Conservation (phyloP, 2,113 vertebrate genomes). For the Rafetus swinhoei region DNA sequence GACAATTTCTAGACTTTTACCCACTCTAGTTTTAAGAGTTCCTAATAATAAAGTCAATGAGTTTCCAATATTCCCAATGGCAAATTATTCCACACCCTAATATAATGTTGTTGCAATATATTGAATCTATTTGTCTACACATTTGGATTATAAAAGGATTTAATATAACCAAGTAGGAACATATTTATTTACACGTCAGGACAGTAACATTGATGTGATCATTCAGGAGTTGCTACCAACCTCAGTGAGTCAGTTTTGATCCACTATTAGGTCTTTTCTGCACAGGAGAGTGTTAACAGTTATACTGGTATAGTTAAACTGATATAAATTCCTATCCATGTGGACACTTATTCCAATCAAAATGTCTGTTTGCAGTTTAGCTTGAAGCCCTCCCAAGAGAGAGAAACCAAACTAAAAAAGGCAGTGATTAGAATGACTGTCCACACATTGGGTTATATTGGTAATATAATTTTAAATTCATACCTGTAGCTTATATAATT, state of each 20-base stretch:
- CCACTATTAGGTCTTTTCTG: conserved; percentile 7
- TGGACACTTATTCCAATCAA: neutral
- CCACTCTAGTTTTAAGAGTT: conserved; percentile 1
- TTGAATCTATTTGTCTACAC: conserved; percentile 44
- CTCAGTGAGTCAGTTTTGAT: conserved; percentile 13
- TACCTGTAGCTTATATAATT: neutral
- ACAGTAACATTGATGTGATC: conserved; percentile 13
- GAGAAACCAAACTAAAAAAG: neutral
- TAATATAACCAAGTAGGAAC: conserved; percentile 20
- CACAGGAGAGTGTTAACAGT: neutral
- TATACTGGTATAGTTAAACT: neutral
- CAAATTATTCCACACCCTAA: rapidly evolving
- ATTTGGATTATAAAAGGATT: conserved; percentile 46
- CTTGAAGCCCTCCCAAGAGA: neutral
- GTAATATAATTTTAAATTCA: neutral
- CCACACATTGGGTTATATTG: neutral
- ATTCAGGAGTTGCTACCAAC: neutral
- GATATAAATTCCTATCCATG: neutral
- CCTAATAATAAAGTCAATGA: neutral
- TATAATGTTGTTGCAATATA: neutral
- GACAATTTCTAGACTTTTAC: conserved; percentile 1
- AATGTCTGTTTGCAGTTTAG: neutral
- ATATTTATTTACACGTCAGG: conserved; percentile 46
- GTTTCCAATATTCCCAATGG: conserved; percentile 8
- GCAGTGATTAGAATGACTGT: neutral